Base-by-base conservation (phyloP, 2,888 invertebrate genomes). In the Ophraella communa region DNA sequence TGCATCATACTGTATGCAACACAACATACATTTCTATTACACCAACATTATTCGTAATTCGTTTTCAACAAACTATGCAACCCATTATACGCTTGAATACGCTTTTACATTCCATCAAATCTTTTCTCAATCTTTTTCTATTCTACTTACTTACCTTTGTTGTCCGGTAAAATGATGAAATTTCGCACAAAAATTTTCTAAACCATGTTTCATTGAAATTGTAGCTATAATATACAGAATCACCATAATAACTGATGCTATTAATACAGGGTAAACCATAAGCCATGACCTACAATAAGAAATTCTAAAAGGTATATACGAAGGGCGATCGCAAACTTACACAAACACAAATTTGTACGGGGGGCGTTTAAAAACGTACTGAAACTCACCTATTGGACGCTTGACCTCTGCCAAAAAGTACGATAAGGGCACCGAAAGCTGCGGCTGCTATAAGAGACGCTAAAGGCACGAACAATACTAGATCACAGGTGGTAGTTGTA, bases 221-320 rank as follows among this genome's bases (percentile, higher is more conserved):
- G 69, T 53, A 17, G 69, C 63, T 23, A 68, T 49, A 20, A 70
- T 49, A 45, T 69, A 66, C 24, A 74, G 54, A 42, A 74, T 63
- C 14, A 64, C 55, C 63, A 77, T 68, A 51, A 74, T 20, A 30
- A 65, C 61, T 11, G 74, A 71, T 33, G 69, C 44, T 4, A 73
- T 52, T 24, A 72, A 58, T 21, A 76, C 67, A 23, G 78, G 78
- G 62, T 73, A 75, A 2, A 79, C 74, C 30, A 77, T 71, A 59
- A 71, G 67, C 76, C 77, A 78, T 11, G 78, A 73, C 62, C 72
- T 71, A 44, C 65, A 67, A 30, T 75, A 63, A 58, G 77, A 14
- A 30, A 24, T 17, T 7, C 8, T 14, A 18, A 33, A 42, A 1
- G 42, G 4, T 0, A 0, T 7, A 7, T 2, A 17, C 5, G 11